Evolutionary conservation across 1,140 invertebrate genomes (phyloP), one percentile per base, ranked within the genome.

Genomic region (Tetragnatha versicolor): DNA sequence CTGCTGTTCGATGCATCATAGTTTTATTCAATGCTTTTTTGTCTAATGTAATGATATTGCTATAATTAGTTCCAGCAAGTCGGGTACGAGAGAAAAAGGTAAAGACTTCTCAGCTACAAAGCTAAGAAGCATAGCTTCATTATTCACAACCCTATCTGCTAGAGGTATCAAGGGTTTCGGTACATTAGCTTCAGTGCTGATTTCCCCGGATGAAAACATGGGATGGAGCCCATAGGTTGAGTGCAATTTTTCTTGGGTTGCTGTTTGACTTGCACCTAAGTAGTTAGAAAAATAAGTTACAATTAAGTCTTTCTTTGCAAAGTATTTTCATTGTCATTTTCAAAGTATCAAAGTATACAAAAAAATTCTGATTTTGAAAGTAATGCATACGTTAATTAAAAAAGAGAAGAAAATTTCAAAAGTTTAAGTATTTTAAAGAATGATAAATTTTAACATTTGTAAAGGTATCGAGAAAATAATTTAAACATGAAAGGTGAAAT

Each of bases 81-180:
- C 58, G 10, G 58, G 58, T 5, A 20, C 58, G 10, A 33, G 58
- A 7, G 58, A 61, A 51, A 69, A 69, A 25, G 65, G 47, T 22
- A 69, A 31, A 17, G 65, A 69, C 31, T 51, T 69, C 51, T 69
- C 47, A 3, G 65, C 65, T 0, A 69, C 42, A 29, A 69, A 69
- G 3, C 42, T 51, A 33, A 69, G 51, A 1, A 69, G 45, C 39
- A 69, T 47, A 14, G 65, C 65, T 49, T 69, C 45, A 69, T 33
- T 20, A 29, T 69, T 69, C 25, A 22, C 65, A 33, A 69, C 17
- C n/a, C 47, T n/a, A 69, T 69, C 42, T 1, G 27, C 45, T 10
- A 69, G 20, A 49, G 65, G 45, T 25, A 27, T 49, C 1, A 14
- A 29, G 0, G 33, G 22, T 61, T 25, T 10, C 31, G 10, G 14